Conservation (phyloP, 1,140 invertebrate genomes). For the Anadara kagoshimensis region DNA sequence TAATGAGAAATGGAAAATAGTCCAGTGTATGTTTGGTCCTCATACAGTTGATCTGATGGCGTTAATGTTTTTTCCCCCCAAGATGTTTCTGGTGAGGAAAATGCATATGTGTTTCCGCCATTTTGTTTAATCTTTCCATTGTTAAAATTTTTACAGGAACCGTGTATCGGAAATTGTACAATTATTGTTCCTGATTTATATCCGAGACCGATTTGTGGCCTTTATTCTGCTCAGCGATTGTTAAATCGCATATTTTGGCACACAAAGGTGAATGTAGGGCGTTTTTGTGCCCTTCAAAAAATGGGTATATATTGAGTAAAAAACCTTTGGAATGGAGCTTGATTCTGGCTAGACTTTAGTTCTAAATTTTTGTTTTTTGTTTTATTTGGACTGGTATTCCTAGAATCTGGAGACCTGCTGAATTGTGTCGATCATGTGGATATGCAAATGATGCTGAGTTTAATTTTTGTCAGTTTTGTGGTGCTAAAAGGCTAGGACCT, state of each 20-base stretch:
- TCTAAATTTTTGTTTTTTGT: too few species aligned
- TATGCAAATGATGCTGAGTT: too few species aligned
- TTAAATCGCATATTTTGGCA: not conserved
- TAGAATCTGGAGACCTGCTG: too few species aligned
- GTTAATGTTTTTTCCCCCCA: too few species aligned
- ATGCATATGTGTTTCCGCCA: too few species aligned
- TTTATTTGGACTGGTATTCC: too few species aligned
- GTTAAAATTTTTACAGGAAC: conserved; percentile 6
- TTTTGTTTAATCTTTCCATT: conserved; percentile 4
- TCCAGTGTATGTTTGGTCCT: conserved; percentile 15
- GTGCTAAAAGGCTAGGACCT: too few species aligned
- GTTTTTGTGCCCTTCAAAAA: conserved; percentile 3
- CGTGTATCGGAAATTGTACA: not conserved
- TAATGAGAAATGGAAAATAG: not conserved
- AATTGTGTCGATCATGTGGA: too few species aligned
- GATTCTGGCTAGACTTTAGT: too few species aligned
- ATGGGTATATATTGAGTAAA: conserved; percentile 1
- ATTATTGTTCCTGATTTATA: conserved; percentile 1
- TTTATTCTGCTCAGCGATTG: not conserved
- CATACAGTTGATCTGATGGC: conserved; percentile 21
- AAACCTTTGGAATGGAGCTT: too few species aligned
- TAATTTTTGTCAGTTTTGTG: too few species aligned
- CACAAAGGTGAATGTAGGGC: not conserved
- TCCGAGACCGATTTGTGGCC: conserved; percentile 7
- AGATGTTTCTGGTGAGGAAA: too few species aligned